phyloP scores from a whole-genome alignment of 2,888 invertebrate genomes.

The Apodemia zela region DNA sequence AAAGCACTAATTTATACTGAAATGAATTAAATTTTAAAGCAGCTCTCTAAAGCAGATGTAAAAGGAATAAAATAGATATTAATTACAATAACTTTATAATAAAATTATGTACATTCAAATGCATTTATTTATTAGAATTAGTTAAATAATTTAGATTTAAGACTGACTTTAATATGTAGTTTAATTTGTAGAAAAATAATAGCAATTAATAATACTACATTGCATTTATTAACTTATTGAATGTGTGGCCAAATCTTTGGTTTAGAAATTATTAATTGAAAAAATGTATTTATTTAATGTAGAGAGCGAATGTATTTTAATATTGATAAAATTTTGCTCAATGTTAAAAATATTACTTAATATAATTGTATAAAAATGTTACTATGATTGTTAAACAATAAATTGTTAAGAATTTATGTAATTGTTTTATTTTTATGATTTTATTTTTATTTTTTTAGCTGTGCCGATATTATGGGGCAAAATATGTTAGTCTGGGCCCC shows the following conservation, averaged over 20 bases:
- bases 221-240: conserved; percentile 13
- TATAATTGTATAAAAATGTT: conserved; percentile 11
- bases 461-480: too few relatives aligned
- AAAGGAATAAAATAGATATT: conserved; percentile 22
- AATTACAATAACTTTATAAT: conserved; percentile 22
- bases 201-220: conserved; percentile 18
- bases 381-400: conserved; percentile 13
- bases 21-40: not conserved
- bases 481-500: too few relatives aligned
- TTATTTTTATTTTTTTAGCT: too few relatives aligned
- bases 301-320: conserved; percentile 11
- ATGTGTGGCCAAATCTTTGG: not conserved
- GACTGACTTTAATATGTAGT: conserved; percentile 38
- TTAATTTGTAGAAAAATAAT: conserved; percentile 16
- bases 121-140: conserved; percentile 60
- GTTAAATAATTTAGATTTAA: conserved; percentile 44
- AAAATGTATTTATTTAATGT: conserved; percentile 6
- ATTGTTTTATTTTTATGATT: not conserved
- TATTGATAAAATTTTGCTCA: conserved; percentile 11
- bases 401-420: conserved; percentile 4
- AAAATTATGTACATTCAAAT: conserved; percentile 50
- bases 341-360: conserved; percentile 18
- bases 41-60: conserved; percentile 29
- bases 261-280: not conserved
- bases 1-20: not conserved